phyloP scores from a whole-genome alignment of 2,113 vertebrate species.

The Microcebus murinus region DNA sequence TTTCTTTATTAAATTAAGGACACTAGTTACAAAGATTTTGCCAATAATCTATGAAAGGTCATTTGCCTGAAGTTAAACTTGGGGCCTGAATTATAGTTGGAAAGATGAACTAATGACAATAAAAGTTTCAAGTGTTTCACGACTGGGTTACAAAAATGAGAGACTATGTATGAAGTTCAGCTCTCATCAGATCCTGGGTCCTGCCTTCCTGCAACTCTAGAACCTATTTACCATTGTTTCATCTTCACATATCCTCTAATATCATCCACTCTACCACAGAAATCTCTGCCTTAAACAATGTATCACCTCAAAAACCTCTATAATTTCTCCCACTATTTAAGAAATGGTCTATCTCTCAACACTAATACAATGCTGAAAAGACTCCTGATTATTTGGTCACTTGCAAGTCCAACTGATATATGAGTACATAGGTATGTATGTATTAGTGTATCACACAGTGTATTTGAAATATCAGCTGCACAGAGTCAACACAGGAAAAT shows the following conservation, averaged over 20 bases:
- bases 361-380: background rate
- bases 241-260: background rate
- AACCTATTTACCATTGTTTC: background rate
- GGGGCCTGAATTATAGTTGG: background rate
- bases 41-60: background rate
- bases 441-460: background rate
- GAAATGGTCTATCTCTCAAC: background rate
- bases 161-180: background rate
- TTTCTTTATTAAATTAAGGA: too few relatives aligned
- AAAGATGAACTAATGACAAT: background rate
- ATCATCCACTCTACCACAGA: background rate
- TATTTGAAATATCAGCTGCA: background rate
- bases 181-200: background rate
- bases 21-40: background rate
- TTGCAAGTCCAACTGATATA: background rate
- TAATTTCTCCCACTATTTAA: background rate
- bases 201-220: background rate
- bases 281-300: background rate
- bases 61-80: background rate
- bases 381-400: background rate
- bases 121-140: background rate
- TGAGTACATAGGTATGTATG: background rate
- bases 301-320: background rate
- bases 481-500: constrained; percentile 56
- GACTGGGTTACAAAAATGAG: background rate